Evolutionary conservation across 2,888 invertebrate species (phyloP), one percentile per base, ranked within the genome.

Genomic region (Ryuthela nishihirai): DNA sequence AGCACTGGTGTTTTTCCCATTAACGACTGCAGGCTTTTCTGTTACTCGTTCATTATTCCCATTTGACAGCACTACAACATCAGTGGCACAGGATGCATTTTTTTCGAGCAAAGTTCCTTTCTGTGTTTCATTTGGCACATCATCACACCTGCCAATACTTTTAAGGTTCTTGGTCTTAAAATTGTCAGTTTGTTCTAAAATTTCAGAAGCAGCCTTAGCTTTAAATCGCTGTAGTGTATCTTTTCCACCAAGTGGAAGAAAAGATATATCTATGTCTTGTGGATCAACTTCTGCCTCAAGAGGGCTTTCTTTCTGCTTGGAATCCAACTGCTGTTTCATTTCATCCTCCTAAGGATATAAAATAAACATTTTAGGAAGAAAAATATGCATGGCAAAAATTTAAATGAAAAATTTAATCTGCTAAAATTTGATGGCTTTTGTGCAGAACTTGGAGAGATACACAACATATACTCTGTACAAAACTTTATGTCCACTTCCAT

Each of bases 191-290:
- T 40, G 35, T n/a, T 62, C 61, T 9, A 52, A 29, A 9, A 45
- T 41, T 34, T 62, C 62, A 12, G 24, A 15, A 5, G 55, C 47
- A 24, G 58, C 21, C 24, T 54, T 58, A 5, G 39, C 54, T 15
- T 53, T 44, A 35, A 62, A 54, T 18, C 58, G 23, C 21, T 58
- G 62, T 4, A 62, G 25, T 4, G 62, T 62, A 36, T 62, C 62
- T 40, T 58, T 62, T 5, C 62, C 54, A 3, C 36, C 53, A 0
- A 54, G 25, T 1, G 62, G 58, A n/a, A 47, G 46, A n/a, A 62
- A 52, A 4, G 55, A 26, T 17, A 62, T 35, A 17, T 56, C 56
- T 18, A 62, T 52, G 23, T 59, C 59, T 34, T 43, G 49, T 9
- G 47, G 53, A 25, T 59, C 59, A 3, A 59, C 20, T 12, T 52